Evolutionary conservation across 2,888 invertebrate genomes (phyloP).

Genomic region (Trachelus iudaicus): DNA sequence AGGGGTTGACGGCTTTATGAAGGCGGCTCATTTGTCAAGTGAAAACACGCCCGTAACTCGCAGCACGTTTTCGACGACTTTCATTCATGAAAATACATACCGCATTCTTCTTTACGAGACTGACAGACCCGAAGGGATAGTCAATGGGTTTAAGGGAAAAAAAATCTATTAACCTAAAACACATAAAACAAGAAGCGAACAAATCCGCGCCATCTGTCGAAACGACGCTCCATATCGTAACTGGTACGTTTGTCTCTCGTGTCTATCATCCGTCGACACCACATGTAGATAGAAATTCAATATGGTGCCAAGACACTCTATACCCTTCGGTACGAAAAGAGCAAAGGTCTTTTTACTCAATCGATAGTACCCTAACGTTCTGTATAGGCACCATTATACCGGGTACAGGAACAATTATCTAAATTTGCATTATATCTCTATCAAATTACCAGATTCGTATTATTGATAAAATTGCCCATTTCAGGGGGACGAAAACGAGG

Average conservation of each 20-base stretch:
- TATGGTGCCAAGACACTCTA: constrained; percentile 50
- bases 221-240: not conserved
- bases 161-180: not conserved
- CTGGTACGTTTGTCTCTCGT: constrained; percentile 32
- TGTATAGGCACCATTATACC: not conserved
- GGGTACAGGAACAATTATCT: constrained; percentile 60
- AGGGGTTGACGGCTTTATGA: not conserved
- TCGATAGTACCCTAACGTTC: constrained; percentile 3
- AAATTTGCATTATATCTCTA: constrained; percentile 66
- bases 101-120: not conserved
- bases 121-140: not conserved
- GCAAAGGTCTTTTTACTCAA: constrained; percentile 30
- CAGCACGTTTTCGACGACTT: constrained; percentile 17
- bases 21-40: not conserved
- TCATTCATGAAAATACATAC: not conserved
- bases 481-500: constrained; percentile 38
- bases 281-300: constrained; percentile 59
- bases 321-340: constrained; percentile 40
- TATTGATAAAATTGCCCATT: constrained; percentile 66
- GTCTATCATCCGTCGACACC: constrained; percentile 43
- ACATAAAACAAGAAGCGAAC: not conserved
- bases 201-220: constrained; percentile 45
- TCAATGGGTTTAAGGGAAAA: not conserved
- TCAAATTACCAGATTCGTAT: constrained; percentile 65
- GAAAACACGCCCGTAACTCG: not conserved